phyloP scores from a whole-genome alignment of 2,888 invertebrate species.

The Parnassius apollo region DNA sequence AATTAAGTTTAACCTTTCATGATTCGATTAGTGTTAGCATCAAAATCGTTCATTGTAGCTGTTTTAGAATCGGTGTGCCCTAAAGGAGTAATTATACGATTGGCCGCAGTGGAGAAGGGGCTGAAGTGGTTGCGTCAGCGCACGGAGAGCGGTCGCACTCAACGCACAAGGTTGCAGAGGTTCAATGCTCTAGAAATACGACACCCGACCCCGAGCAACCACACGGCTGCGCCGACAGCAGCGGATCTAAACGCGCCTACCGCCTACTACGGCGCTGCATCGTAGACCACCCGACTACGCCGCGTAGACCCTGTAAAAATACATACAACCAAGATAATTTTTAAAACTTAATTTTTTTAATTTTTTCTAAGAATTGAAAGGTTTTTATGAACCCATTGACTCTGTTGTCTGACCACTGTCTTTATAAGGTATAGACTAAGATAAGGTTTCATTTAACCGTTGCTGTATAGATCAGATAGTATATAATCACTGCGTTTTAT shows the following conservation, averaged over 20 bases:
- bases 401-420: too few species aligned
- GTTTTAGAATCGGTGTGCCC: constrained; percentile 72
- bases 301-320: constrained; percentile 34
- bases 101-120: constrained; percentile 70
- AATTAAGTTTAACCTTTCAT: constrained; percentile 72
- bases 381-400: too few species aligned
- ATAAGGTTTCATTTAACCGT: too few species aligned
- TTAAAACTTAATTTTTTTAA: too few species aligned
- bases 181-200: constrained; percentile 81
- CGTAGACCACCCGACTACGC: constrained; percentile 40
- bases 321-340: background rate
- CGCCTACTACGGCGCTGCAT: constrained; percentile 35
- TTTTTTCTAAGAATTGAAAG: too few species aligned
- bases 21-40: constrained; percentile 58
- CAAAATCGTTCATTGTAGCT: constrained; percentile 61
- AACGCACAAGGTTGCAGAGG: constrained; percentile 80
- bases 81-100: constrained; percentile 76
- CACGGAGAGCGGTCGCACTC: constrained; percentile 75
- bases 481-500: too few species aligned
- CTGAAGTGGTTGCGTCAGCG: constrained; percentile 75
- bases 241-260: constrained; percentile 39
- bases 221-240: constrained; percentile 49
- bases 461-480: too few species aligned
- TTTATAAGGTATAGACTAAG: too few species aligned
- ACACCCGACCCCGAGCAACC: constrained; percentile 72